Base-by-base conservation (phyloP, 2,113 vertebrate species). In the Tamias sibiricus region DNA sequence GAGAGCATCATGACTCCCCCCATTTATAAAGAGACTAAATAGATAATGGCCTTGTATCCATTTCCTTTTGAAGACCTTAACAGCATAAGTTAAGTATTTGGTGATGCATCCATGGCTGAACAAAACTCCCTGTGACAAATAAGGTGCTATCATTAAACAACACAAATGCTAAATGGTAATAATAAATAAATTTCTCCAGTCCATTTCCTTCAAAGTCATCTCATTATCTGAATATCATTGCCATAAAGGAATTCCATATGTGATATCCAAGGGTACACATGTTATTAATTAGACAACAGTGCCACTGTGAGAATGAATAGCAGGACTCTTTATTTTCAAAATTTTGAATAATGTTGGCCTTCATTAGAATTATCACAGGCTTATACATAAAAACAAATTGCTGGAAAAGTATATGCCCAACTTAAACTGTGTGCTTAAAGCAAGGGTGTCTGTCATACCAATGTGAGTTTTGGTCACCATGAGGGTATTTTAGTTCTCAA, bases 161-260 rank as follows among this genome's bases (percentile, higher is more conserved):
- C 59, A 74, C 32, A 90, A 87, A 87, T 75, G 24, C 35, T 87
- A 44, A 80, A 28, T 82, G 35, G 8, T 82, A 42, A 59, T 49
- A 89, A 85, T 81, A 89, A 87, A 62, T 94, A 28, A 90, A 59
- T 80, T n/a, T 72, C 35, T 94, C 40, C 49, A 87, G 54, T 88
- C 42, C 16, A n/a, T 2, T 68, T 74, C 24, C 24, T 35, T 87
- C 44, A 35, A 30, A 83, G 26, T 62, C 13, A 44, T 89, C 30
- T 83, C 35, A 44, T 87, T 82, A 26, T 96, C 59, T 93, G 44
- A 85, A 88, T n/a, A 86, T 57, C 20, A 32, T 37, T 85, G 17
- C 42, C 47, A 82, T 68, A 62, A 54, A 90, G 59, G 10, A 40
- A 77, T 90, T 66, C 20, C 19, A 10, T 71, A 19, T 84, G 59